Evolutionary conservation across 2,797 vertebrate species (phyloP), one percentile per base, ranked within the genome.

Genomic region (Ataeniobius toweri): DNA sequence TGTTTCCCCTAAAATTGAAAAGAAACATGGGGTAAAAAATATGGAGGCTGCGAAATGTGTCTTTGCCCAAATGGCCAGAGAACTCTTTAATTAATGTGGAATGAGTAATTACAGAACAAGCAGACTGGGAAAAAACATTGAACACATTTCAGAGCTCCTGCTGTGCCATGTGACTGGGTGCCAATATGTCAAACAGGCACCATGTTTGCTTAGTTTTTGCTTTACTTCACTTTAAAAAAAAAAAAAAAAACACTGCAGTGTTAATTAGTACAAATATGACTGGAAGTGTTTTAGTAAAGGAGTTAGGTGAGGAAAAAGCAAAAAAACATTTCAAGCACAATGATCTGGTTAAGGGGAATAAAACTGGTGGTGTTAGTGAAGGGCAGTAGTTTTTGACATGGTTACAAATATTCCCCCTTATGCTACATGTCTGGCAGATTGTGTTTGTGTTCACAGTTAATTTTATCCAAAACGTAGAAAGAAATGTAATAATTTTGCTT

Each of bases 321-420:
- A 77, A 8, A 8, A 36, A 61, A 63, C 5, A 24, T 56, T 24
- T 80, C 58, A 83, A 74, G 71, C 77, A 80, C 88, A 86, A 79
- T 70, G 76, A 84, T 82, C 76, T 74, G 55, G 51, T 55, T 31
- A 70, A 73, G 20, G 69, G 41, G 61, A 41, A 12, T 59, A 82
- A 78, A 78, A 71, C 24, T 68, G 13, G 22, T 44, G 3, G 63
- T 67, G 39, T 68, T 44, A 68, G 55, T 10, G 8, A n/a, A 41
- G 36, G 1, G 20, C 18, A 20, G 22, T 41, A 24, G 20, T 67
- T 20, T 65, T 20, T 22, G 31, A 22, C 61, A 65, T 20, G 61
- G 61, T 65, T 3, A 67, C 31, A 41, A 1, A 67, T 67, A 67
- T 67, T 2, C 3, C 36, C 36, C 36, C 36, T 36, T 36, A 36